Conservation (phyloP, 2,113 vertebrate genomes). For the Antigone vipio region DNA sequence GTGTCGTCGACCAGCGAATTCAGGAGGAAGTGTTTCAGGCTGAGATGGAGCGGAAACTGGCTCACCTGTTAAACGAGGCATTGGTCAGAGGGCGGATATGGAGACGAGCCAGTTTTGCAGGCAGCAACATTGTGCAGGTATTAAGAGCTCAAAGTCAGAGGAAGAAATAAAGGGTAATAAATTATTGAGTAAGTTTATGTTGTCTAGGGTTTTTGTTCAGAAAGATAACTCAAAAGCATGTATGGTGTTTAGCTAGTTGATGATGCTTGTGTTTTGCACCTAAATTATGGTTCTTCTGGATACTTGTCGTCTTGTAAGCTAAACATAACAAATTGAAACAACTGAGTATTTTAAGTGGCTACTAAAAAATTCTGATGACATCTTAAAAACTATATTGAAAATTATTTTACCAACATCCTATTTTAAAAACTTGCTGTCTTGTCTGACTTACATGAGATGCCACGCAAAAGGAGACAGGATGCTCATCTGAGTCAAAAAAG, state of each 20-base stretch:
- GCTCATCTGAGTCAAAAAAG: neutral
- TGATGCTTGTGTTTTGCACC: neutral
- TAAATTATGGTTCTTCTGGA: neutral
- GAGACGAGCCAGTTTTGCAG: slow-evolving; percentile 85
- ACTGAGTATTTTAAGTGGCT: neutral
- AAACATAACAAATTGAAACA: neutral
- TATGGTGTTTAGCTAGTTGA: neutral
- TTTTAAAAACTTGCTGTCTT: neutral
- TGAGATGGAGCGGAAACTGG: slow-evolving; percentile 90
- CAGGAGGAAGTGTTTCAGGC: slow-evolving; percentile 87
- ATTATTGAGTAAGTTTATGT: neutral
- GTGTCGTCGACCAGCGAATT: slow-evolving; percentile 84
- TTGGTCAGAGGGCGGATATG: slow-evolving; percentile 77
- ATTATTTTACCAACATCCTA: neutral
- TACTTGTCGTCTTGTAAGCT: neutral
- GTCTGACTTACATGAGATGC: neutral
- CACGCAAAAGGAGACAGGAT: neutral
- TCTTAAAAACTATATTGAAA: neutral
- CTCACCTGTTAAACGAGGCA: slow-evolving; percentile 86
- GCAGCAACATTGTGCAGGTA: slow-evolving; percentile 92
- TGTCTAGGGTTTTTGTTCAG: neutral
- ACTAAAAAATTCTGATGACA: neutral
- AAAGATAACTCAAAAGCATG: neutral
- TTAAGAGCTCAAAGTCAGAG: neutral
- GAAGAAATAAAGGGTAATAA: neutral